A percentile compares a stretch with the other conserved stretches of the same genome.
Conservation (phyloP, 2,113 vertebrate species). For the Coregonus clupeaformis region DNA sequence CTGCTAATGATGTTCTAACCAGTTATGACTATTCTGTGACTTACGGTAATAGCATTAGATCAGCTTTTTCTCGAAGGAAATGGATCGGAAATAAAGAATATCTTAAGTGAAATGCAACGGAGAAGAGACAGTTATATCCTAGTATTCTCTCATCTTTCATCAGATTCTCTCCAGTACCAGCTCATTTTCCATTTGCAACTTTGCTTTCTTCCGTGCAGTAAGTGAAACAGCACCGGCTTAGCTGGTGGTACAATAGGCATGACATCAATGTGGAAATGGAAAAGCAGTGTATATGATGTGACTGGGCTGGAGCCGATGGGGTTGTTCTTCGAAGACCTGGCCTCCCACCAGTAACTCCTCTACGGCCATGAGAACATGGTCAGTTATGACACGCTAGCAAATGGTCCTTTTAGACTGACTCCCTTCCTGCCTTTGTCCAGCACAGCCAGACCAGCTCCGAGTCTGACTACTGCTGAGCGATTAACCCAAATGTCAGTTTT, state of each 20-base stretch:
- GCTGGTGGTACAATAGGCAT: conserved; percentile 30
- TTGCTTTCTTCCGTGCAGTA: conserved; percentile 10
- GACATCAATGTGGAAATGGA: conserved; percentile 42
- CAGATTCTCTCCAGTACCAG: conserved; percentile 37
- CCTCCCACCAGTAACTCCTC: conserved; percentile 6
- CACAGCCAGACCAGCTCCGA: conserved; percentile 19
- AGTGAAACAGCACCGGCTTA: conserved; percentile 20
- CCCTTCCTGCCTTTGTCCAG: conserved; percentile 80
- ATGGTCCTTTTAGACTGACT: conserved; percentile 69
- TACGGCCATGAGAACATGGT: conserved; percentile 67
- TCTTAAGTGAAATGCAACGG: no score
- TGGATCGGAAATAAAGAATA: no score
- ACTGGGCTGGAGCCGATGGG: conserved; percentile 43
- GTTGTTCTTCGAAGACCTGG: conserved; percentile 59
- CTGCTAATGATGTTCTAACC: no score
- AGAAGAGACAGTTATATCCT: no score
- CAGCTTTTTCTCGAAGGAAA: no score
- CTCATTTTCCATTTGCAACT: conserved; percentile 54
- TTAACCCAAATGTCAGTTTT: no score
- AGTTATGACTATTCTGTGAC: no score
- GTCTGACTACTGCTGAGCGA: no score
- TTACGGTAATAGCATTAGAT: no score
- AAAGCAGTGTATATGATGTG: conserved; percentile 28
- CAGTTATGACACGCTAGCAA: conserved; percentile 74
- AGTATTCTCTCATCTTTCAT: no score